These are phyloP conservation scores for Anguilla megastoma DNA, from an alignment of 2,797 vertebrate genomes.

Conservation along the genomic window DNA sequence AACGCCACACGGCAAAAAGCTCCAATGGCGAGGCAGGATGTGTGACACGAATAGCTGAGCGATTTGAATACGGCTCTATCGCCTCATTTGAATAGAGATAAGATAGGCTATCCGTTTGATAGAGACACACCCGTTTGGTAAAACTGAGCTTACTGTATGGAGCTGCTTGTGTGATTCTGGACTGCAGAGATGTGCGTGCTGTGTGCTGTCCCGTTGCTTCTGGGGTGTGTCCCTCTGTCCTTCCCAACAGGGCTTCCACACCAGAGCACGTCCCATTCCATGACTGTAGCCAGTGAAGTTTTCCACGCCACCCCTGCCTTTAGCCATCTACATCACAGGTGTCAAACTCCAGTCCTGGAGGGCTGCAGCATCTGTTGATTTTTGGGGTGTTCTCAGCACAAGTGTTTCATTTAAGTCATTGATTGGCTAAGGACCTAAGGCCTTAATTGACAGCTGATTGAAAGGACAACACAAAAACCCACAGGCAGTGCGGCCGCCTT, in stretches of 20 bases:
- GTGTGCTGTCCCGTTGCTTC: conserved; percentile 27
- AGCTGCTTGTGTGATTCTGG: conserved; percentile 45
- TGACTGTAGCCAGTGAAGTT: neutral
- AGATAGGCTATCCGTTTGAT: neutral
- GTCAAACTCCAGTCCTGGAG: too few relatives aligned
- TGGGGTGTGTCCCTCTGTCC: neutral
- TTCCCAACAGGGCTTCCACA: neutral
- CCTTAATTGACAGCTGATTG: too few relatives aligned
- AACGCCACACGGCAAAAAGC: neutral
- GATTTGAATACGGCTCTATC: neutral
- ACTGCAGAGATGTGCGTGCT: conserved; percentile 22
- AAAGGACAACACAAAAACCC: too few relatives aligned
- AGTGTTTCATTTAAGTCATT: too few relatives aligned
- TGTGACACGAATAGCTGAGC: neutral
- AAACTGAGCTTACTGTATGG: conserved; percentile 33
- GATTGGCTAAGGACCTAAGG: too few relatives aligned
- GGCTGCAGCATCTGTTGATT: too few relatives aligned
- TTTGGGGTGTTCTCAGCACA: too few relatives aligned
- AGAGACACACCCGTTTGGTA: conserved; percentile 22
- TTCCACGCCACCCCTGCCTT: neutral
- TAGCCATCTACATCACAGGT: neutral
- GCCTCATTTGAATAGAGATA: conserved; percentile 31
- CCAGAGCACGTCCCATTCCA: too few relatives aligned
- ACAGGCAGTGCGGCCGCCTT: too few relatives aligned
- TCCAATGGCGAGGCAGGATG: neutral